Base-by-base conservation (phyloP, 2,113 vertebrate genomes). In the Thomomys bottae region DNA sequence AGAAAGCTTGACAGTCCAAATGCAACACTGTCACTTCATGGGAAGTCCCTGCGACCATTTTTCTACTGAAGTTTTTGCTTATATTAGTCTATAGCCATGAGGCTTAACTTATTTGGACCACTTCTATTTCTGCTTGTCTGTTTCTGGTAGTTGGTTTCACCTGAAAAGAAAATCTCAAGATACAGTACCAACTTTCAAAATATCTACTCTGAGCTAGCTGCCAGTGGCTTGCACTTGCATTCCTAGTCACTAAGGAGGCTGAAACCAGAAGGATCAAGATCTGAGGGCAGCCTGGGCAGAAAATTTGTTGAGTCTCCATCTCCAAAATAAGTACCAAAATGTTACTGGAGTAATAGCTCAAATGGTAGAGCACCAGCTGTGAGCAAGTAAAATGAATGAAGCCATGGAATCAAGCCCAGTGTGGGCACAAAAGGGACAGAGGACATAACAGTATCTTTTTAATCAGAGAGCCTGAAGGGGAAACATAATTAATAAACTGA, bases 111-210 rank as follows among this genome's bases (percentile, higher is more conserved):
- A 78, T 81, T n/a, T 34, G 49, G 32, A 94, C 84, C 49, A 40
- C 8, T 84, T 72, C 66, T 14, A 54, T 89, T 70, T 89, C 78
- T 85, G 26, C 8, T 36, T 66, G 7, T 5, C 75, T 26, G 38
- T 76, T 87, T 88, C 63, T 40, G 5, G 61, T 61, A 71, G 32
- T 28, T 89, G 49, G 30, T 87, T 84, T 92, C 84, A 90, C 24
- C 64, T 75, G 40, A 88, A 61, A 61, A 54, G 49, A n/a, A 87
- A 88, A 49, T 72, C 80, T 90, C 72, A 95, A 95, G 23, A 40
- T 32, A 45, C 26, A 54, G 11, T 36, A 68, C 21, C 57, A 45
- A 3, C 45, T 61, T 54, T 89, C 42, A 59, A 63, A 87, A 84
- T 59, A 83, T 84, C 57, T 73, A 30, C 38, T 94, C 78, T 88